Conservation (phyloP, 1,140 invertebrate species). For the Brachionus sp. region DNA sequence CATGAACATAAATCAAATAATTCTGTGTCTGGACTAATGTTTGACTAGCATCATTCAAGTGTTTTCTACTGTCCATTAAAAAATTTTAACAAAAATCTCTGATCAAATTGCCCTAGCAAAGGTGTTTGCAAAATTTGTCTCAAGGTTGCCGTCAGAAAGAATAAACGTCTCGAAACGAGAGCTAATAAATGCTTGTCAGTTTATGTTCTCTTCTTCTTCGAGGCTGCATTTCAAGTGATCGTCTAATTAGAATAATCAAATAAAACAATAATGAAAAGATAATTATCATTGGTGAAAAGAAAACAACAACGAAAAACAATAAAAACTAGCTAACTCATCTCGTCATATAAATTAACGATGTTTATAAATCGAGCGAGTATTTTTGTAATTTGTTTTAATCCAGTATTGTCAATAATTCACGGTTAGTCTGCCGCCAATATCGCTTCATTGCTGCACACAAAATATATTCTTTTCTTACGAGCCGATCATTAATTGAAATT, state of each 20-base stretch:
- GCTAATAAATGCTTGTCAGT: background rate
- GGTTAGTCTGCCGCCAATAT: background rate
- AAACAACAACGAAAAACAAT: too few relatives aligned
- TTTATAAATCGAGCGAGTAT: background rate
- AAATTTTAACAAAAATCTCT: background rate
- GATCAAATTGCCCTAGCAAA: background rate
- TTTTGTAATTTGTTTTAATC: background rate
- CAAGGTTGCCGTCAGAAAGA: background rate
- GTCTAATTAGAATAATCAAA: background rate
- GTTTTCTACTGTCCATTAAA: background rate
- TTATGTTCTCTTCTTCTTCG: background rate
- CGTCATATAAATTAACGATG: background rate
- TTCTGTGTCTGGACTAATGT: background rate
- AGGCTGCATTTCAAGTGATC: background rate
- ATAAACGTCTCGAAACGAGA: background rate
- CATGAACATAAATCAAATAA: background rate
- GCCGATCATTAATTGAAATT: background rate
- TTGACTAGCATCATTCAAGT: background rate
- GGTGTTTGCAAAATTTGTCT: background rate
- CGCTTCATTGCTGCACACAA: background rate
- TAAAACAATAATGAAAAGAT: slow-evolving; percentile 11
- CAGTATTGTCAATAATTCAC: background rate
- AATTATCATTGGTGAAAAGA: background rate
- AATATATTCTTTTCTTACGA: background rate
- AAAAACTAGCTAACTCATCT: background rate